Base-by-base conservation (phyloP, 2,888 invertebrate species). In the Argynnis bischoffii region DNA sequence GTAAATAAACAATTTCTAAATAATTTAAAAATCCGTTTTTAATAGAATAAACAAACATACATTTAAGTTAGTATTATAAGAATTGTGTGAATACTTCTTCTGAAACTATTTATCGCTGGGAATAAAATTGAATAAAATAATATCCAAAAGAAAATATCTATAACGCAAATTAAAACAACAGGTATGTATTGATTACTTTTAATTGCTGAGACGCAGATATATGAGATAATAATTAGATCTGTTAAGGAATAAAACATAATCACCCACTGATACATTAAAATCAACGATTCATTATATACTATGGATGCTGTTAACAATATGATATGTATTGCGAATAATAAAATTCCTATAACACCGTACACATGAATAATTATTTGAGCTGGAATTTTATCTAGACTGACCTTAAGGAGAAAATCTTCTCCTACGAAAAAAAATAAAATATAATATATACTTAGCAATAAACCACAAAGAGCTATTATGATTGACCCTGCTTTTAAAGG, bases 61-160 rank as follows among this genome's bases (percentile, higher is more conserved):
- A 41, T 51, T 76, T 73, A 81, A 26, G 72, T 61, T 55, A 84
- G 54, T 60, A 77, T 69, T 71, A 86, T 81, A 15, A 81, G 76
- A 56, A 87, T 75, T n/a, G 84, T 85, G 57, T 83, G 82, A 74
- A 88, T 85, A 77, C 75, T 85, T 75, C 74, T 77, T 64, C 88
- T 82, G 64, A 83, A 86, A 54, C 88, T 87, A 71, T 88, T 87
- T 8, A 87, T 79, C 18, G 81, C 78, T 14, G 86, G 80, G 26
- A 87, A 77, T 47, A 85, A 60, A 66, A 77, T 77, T 26, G 69
- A 15, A 69, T 80, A 82, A 48, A 84, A 68, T 67, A 79, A 53
- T 14, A 79, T 46, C 86, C 87, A 87, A 67, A 79, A 81, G 3
- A 77, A 35, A 18, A 77, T 1, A 75, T 80, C 76, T 16, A 72